Base-by-base conservation (phyloP, 1,140 invertebrate species). In the Drosophila nasuta region DNA sequence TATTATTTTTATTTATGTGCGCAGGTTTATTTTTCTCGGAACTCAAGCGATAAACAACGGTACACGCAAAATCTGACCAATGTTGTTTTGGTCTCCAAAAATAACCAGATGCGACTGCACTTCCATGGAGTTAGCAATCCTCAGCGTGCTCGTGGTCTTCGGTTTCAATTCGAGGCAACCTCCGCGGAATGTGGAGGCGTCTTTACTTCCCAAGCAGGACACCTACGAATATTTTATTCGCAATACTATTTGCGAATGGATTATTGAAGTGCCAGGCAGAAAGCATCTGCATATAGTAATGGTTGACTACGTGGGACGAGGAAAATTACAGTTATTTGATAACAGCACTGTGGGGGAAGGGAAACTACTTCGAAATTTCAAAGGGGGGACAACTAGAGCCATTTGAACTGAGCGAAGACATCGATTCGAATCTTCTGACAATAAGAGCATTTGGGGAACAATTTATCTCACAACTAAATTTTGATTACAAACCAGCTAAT, bases 61-160 rank as follows among this genome's bases (percentile, higher is more conserved):
- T 74, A 82, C 45, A 35, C 64, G 1, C 82, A 82, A 25, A 74
- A 73, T 2, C 7, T 54, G 10, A 35, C 56, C 0, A 48, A 70
- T 33, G 15, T 69, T 1, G 0, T 48, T 5, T 20, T 91, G 2
- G 92, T 94, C 17, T 97, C 97, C 0, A 94, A 94, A 0, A 93
- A 94, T 56, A 98, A 98, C 93, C 94, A 94, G 66, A 93, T 98
- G 11, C 94, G 94, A 73, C 96, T 97, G 82, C 93, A 93, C 35
- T 95, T 95, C 1, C 96, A 96, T 91, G 82, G 91, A 2, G 94
- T 93, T 15, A 80, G 94, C 2, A 92, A 93, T 45, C 93, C 94
- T 6, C 92, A 62, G 5, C 64, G 38, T 13, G 73, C 58, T 1
- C 73, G 93, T 38, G 96, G 96, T 0, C 96, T 97, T 85, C 93